These are phyloP conservation scores for Actenoides lindsayi DNA, from an alignment of 2,113 vertebrate species.

Conservation along the genomic window DNA sequence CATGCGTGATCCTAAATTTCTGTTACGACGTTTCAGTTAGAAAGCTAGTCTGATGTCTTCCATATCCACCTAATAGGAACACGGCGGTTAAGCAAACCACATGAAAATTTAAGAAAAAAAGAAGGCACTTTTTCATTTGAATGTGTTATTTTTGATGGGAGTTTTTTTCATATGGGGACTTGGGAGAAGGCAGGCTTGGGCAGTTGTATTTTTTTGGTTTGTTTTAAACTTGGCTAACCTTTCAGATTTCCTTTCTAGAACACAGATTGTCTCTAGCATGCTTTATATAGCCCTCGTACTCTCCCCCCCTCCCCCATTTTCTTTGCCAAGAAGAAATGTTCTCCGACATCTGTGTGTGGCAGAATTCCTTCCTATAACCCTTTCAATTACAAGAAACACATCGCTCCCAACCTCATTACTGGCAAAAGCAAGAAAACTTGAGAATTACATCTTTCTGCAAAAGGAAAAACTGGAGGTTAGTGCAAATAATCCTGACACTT, in stretches of 20 bases:
- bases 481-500: background rate
- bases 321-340: slow-evolving; percentile 51
- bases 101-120: background rate
- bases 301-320: background rate
- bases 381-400: slow-evolving; percentile 17
- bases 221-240: background rate
- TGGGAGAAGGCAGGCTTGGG: background rate
- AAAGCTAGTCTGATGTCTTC: background rate
- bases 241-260: background rate
- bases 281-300: slow-evolving; percentile 13
- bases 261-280: background rate
- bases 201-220: background rate
- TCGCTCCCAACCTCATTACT: background rate
- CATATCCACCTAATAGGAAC: rapidly evolving
- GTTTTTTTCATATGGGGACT: background rate
- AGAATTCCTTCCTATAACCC: slow-evolving; percentile 62
- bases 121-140: background rate
- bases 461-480: background rate
- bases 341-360: slow-evolving; percentile 65
- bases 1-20: rapidly evolving
- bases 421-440: background rate
- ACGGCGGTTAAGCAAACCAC: rapidly evolving
- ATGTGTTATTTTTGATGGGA: background rate
- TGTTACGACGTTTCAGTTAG: rapidly evolving
- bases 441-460: background rate